These are phyloP conservation scores for Ahaetulla prasina DNA, from an alignment of 2,113 vertebrate species.

Conservation along the genomic window DNA sequence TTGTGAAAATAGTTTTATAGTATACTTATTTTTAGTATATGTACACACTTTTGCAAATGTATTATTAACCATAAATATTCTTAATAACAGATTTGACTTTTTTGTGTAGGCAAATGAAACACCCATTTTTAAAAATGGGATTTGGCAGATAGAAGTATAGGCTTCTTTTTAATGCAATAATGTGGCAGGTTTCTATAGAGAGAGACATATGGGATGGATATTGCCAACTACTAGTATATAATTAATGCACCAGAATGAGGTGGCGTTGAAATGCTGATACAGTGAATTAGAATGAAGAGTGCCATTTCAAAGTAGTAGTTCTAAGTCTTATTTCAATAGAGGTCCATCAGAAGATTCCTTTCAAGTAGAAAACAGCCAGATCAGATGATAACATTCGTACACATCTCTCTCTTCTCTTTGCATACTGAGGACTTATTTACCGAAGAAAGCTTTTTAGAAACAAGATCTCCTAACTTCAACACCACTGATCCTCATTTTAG, in stretches of 20 bases:
- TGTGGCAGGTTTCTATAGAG: neutral
- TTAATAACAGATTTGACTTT: neutral
- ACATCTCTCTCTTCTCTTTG: neutral
- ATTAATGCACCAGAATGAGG: neutral
- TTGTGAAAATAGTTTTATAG: neutral
- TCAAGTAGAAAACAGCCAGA: neutral
- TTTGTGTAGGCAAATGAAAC: neutral
- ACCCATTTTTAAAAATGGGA: slow-evolving; percentile 37
- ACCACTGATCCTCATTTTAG: neutral
- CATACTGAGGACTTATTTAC: neutral
- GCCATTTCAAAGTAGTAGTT: neutral
- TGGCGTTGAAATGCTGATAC: neutral
- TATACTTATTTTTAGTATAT: slow-evolving; percentile 8
- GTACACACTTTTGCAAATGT: slow-evolving; percentile 34
- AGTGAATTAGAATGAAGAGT: neutral
- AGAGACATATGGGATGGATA: neutral
- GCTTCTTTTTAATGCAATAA: neutral
- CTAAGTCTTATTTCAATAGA: neutral
- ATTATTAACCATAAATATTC: neutral
- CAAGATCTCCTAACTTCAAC: neutral
- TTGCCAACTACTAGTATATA: neutral
- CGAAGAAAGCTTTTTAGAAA: neutral
- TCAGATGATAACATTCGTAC: neutral
- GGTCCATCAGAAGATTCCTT: neutral
- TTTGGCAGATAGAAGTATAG: neutral